Conservation (phyloP, 2,888 invertebrate species). For the Vesta saturnalis region DNA sequence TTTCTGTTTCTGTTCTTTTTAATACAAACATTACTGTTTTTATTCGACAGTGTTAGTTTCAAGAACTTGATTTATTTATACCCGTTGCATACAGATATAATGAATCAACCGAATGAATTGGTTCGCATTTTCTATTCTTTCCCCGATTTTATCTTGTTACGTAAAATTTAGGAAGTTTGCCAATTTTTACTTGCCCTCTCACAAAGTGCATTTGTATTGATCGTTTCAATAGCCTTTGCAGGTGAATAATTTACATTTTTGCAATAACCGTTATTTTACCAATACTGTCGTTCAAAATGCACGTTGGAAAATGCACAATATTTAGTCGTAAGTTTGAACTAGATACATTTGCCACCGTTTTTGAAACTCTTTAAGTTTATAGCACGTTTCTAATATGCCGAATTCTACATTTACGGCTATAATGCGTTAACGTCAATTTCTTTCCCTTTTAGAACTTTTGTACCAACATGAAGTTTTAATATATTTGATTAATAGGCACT, state of each 20-base stretch:
- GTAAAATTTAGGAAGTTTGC: not conserved
- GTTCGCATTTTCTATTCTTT: not conserved
- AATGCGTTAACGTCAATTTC: too few species aligned
- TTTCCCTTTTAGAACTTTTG: too few species aligned
- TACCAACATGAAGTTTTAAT: too few species aligned
- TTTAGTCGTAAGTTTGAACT: too few species aligned
- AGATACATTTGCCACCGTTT: too few species aligned
- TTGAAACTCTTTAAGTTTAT: too few species aligned
- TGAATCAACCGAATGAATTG: not conserved
- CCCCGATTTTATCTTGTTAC: not conserved
- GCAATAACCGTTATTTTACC: not conserved
- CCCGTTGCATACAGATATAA: not conserved
- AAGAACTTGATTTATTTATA: not conserved
- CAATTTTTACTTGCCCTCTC: not conserved
- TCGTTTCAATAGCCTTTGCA: not conserved
- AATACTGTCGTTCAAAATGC: not conserved
- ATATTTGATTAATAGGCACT: too few species aligned
- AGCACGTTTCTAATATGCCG: too few species aligned
- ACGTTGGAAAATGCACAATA: not conserved
- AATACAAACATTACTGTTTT: too few species aligned
- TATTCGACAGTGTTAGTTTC: too few species aligned
- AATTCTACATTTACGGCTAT: too few species aligned
- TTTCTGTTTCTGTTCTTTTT: too few species aligned
- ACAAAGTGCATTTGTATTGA: slow-evolving; percentile 1
- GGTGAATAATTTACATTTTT: not conserved